These are phyloP conservation scores for Hipposideros armiger DNA, from an alignment of 2,113 vertebrate genomes.

Conservation along the genomic window DNA sequence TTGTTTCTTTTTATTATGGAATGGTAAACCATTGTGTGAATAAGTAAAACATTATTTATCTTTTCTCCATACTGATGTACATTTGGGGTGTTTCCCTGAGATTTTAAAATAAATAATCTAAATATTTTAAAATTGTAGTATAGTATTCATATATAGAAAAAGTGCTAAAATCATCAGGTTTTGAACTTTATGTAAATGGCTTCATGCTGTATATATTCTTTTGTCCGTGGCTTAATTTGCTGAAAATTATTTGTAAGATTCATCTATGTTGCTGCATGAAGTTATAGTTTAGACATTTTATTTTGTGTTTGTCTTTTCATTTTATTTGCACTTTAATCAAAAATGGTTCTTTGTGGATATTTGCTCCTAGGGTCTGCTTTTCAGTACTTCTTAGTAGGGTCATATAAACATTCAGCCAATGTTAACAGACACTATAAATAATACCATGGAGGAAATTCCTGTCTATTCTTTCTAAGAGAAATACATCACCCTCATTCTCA, in stretches of 20 bases:
- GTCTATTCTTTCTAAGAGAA: background rate
- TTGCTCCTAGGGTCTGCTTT: background rate
- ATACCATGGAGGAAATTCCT: background rate
- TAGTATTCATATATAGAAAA: background rate
- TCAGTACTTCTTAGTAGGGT: background rate
- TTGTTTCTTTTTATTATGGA: background rate
- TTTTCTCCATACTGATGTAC: background rate
- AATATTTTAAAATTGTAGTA: background rate
- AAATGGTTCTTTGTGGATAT: background rate
- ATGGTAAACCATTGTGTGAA: background rate
- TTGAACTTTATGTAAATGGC: background rate
- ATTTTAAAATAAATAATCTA: background rate
- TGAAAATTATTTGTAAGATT: background rate
- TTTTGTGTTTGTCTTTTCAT: background rate
- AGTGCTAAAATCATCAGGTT: background rate
- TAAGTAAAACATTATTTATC: constrained; percentile 3
- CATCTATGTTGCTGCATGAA: background rate
- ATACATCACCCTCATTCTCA: background rate
- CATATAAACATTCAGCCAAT: background rate
- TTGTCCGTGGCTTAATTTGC: background rate
- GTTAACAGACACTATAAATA: background rate
- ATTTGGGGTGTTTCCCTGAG: background rate
- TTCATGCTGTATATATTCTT: background rate
- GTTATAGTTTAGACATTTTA: background rate
- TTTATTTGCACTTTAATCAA: background rate